phyloP scores from a whole-genome alignment of 2,113 vertebrate genomes.

The Neomonachus schauinslandi region DNA sequence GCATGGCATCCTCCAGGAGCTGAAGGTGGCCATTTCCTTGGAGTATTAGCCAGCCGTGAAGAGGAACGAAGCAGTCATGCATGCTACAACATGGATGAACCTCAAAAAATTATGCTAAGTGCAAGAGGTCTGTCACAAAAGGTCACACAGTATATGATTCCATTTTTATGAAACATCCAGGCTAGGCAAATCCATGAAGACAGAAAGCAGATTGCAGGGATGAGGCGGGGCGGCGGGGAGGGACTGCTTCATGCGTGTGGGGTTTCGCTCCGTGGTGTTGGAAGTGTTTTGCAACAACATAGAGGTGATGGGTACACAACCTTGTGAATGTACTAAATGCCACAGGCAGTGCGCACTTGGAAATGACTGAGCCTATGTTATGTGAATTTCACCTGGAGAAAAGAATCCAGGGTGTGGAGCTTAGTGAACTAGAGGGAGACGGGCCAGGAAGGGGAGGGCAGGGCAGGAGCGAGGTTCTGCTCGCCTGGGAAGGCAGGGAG shows the following conservation, averaged over 20 bases:
- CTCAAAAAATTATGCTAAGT: background rate
- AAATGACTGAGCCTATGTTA: background rate
- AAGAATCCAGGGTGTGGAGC: background rate
- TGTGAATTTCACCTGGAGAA: background rate
- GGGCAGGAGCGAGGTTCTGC: too few species aligned
- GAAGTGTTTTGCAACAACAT: background rate
- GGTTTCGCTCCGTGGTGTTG: background rate
- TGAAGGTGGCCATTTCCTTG: background rate
- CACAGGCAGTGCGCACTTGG: background rate
- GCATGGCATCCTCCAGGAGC: background rate
- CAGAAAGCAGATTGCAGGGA: background rate
- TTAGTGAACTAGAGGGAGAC: background rate
- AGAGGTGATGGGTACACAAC: background rate
- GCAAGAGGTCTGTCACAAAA: background rate
- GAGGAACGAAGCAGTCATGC: background rate
- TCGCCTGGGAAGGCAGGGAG: background rate
- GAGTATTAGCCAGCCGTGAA: background rate
- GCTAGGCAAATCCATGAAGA: background rate
- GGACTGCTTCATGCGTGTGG: background rate
- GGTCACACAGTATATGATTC: background rate
- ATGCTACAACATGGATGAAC: background rate
- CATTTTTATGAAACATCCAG: background rate
- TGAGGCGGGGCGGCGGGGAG: background rate
- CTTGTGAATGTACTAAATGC: background rate
- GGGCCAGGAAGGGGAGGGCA: background rate